Evolutionary conservation across 2,888 invertebrate species (phyloP), one percentile per base, ranked within the genome.

Genomic region (Shargacucullia verbasci): DNA sequence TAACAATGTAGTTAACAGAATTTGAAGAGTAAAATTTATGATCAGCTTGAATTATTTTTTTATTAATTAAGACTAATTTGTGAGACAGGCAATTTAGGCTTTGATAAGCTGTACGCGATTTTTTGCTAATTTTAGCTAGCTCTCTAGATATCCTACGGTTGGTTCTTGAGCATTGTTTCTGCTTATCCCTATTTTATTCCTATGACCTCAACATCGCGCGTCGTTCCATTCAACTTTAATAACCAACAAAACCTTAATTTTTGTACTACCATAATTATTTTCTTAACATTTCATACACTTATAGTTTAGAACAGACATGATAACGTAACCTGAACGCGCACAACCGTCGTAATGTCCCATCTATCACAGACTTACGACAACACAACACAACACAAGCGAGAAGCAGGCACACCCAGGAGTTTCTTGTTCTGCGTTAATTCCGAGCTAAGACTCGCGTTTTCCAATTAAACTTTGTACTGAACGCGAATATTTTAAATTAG

Each of bases 391-490:
- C 58, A 61, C 52, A 45, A 45, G 49, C 29, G 38, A 48, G 59
- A 52, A 56, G 44, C 54, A 56, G n/a, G 59, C 55, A 59, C 71
- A 65, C 62, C 68, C 58, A 69, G 57, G 77, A 77, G 69, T 74
- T 76, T 67, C 75, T 64, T 55, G 75, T 53, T 71, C 59, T 76
- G 74, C 72, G 77, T 80, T 80, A 79, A 81, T 81, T 74, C 76
- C 65, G 27, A 67, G 52, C 61, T 59, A 74, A 76, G 77, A 73
- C 78, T 76, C 76, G 68, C 76, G 70, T 70, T 81, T 84, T 82
- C 87, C 86, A 88, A 88, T 89, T 88, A 86, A 88, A 88, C 81
- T 88, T 87, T 81, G 76, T 78, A 79, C 76, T 61, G 76, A 78
- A 77, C 65, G 78, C 75, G 81, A 80, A 83, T 83, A 84, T 77